Percentiles rank a stretch among this genome's conserved stretches.
Evolutionary conservation across 2,113 vertebrate genomes (phyloP).

Genomic region (Malurus melanocephalus): DNA sequence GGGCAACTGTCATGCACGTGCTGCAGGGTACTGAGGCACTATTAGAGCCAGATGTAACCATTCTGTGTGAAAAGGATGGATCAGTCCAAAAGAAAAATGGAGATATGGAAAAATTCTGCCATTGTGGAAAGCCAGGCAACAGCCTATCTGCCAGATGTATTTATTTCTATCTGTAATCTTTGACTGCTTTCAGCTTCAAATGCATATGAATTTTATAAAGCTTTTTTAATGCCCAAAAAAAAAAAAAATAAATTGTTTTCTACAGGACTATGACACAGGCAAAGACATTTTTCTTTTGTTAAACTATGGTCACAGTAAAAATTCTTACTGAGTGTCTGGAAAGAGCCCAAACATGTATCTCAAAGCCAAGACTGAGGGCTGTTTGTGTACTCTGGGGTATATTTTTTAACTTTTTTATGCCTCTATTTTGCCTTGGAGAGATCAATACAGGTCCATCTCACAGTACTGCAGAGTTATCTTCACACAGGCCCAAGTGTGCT

Average conservation of each 20-base stretch:
- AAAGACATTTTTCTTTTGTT: not conserved
- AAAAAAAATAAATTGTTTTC: not conserved
- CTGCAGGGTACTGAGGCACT: not conserved
- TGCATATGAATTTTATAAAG: not conserved
- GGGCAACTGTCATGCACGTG: fast-evolving
- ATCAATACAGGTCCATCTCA: not conserved
- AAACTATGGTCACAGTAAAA: not conserved
- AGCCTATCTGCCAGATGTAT: not conserved
- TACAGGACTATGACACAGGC: not conserved
- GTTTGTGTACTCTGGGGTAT: not conserved
- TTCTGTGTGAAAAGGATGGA: not conserved
- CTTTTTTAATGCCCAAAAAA: not conserved
- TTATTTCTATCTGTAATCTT: not conserved
- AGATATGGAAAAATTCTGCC: not conserved
- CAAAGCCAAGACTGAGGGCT: not conserved
- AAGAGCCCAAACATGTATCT: not conserved
- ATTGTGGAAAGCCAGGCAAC: not conserved
- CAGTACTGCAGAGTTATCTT: not conserved
- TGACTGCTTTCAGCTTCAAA: not conserved
- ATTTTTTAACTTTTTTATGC: not conserved
- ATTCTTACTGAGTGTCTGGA: not conserved
- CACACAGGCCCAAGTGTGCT: not conserved
- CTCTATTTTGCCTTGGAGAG: not conserved
- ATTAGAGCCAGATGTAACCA: not conserved
- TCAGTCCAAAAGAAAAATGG: not conserved